Evolutionary conservation across 2,888 invertebrate genomes (phyloP).

Genomic region (Gandaritis pyraliata): DNA sequence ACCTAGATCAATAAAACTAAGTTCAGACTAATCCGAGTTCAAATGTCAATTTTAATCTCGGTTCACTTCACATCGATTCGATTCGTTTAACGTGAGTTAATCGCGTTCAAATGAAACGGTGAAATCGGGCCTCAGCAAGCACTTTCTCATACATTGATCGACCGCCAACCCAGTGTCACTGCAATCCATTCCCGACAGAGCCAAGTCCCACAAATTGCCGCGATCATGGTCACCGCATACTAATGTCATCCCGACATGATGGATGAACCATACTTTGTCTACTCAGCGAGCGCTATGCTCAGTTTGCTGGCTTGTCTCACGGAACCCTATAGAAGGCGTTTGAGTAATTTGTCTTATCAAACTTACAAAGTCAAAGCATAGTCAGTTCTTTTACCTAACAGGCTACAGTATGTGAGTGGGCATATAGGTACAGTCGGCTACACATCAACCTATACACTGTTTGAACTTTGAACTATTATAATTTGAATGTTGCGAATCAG

Average conservation of each 20-base stretch:
- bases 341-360: constrained; percentile 11
- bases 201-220: constrained; percentile 21
- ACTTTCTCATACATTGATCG: constrained; percentile 33
- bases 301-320: constrained; percentile 31
- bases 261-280: constrained; percentile 50
- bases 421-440: no score
- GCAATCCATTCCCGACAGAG: constrained; percentile 22
- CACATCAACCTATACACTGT: no score
- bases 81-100: no score
- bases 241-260: constrained; percentile 57
- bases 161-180: constrained; percentile 33
- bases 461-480: no score
- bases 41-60: no score
- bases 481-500: no score
- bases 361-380: background rate
- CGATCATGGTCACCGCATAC: constrained; percentile 41
- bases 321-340: constrained; percentile 25
- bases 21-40: no score
- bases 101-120: no score
- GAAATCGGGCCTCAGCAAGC: background rate
- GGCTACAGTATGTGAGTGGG: background rate
- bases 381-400: background rate
- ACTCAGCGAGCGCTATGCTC: constrained; percentile 29
- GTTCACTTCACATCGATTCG: no score
- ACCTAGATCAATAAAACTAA: no score